phyloP scores from a whole-genome alignment of 2,113 vertebrate genomes.

The Willisornis vidua region DNA sequence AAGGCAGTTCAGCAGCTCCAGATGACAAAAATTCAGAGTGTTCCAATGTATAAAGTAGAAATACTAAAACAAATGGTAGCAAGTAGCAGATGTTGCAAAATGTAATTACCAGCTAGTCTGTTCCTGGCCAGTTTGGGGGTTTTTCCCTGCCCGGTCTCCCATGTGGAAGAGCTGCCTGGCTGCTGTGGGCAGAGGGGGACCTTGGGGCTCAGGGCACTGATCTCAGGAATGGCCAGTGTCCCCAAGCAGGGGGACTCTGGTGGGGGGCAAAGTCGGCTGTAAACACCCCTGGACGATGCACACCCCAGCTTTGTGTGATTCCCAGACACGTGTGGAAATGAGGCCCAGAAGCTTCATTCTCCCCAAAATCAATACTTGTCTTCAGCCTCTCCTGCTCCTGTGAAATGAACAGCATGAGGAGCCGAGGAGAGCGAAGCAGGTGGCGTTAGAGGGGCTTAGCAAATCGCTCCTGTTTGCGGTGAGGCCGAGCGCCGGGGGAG shows the following conservation, averaged over 20 bases:
- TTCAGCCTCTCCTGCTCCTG: background rate
- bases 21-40: conserved; percentile 40
- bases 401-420: background rate
- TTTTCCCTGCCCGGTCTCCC: background rate
- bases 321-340: background rate
- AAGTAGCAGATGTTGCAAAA: conserved; percentile 66
- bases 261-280: too few species aligned
- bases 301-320: background rate
- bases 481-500: background rate
- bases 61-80: conserved; percentile 61
- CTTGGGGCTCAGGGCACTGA: background rate
- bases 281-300: background rate
- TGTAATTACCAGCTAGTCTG: conserved; percentile 58
- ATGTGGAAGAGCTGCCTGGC: background rate
- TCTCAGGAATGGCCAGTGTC: background rate
- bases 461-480: background rate
- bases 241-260: too few species aligned
- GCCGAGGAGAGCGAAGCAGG: background rate
- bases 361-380: background rate
- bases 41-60: conserved; percentile 60
- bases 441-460: background rate
- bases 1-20: conserved; percentile 16
- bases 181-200: background rate
- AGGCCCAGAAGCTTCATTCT: background rate
- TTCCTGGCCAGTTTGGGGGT: background rate